A percentile compares a stretch with the other conserved stretches of the same genome.
These are phyloP conservation scores for Netelia inedita DNA, from an alignment of 2,888 invertebrate genomes.

Conservation along the genomic window DNA sequence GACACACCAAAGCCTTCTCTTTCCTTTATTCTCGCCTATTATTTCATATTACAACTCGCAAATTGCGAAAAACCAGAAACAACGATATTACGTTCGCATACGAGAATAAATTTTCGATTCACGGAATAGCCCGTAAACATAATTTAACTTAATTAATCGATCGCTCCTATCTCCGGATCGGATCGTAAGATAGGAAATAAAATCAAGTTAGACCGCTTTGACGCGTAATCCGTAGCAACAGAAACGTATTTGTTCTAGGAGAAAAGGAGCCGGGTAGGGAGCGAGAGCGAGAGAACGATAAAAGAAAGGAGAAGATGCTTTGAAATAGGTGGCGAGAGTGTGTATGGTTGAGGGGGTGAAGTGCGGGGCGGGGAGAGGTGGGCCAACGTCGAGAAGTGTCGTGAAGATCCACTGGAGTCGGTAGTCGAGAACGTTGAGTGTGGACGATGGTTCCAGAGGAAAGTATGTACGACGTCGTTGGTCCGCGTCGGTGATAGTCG, in stretches of 20 bases:
- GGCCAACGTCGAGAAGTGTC: slow-evolving; percentile 68
- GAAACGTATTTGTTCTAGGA: slow-evolving; percentile 20
- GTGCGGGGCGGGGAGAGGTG: background rate
- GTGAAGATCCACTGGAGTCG: slow-evolving; percentile 74
- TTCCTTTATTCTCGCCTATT: no score
- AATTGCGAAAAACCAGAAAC: no score
- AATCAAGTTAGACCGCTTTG: slow-evolving; percentile 24
- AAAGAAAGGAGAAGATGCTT: slow-evolving; percentile 39
- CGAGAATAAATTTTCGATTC: no score
- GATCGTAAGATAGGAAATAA: background rate
- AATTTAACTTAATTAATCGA: slow-evolving; percentile 1
- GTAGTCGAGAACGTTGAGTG: slow-evolving; percentile 70
- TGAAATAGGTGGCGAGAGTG: slow-evolving; percentile 40
- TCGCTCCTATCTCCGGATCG: slow-evolving; percentile 10
- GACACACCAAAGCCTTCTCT: no score
- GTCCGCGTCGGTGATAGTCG: slow-evolving; percentile 14
- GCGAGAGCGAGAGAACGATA: slow-evolving; percentile 11
- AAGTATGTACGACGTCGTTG: slow-evolving; percentile 67
- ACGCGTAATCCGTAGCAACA: slow-evolving; percentile 28
- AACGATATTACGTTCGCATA: no score
- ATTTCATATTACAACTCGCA: no score
- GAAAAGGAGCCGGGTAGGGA: background rate
- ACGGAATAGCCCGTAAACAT: no score
- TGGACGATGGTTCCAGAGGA: slow-evolving; percentile 71
- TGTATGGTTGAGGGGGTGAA: background rate